phyloP scores from a whole-genome alignment of 2,797 vertebrate genomes.

The Valencia hispanica region DNA sequence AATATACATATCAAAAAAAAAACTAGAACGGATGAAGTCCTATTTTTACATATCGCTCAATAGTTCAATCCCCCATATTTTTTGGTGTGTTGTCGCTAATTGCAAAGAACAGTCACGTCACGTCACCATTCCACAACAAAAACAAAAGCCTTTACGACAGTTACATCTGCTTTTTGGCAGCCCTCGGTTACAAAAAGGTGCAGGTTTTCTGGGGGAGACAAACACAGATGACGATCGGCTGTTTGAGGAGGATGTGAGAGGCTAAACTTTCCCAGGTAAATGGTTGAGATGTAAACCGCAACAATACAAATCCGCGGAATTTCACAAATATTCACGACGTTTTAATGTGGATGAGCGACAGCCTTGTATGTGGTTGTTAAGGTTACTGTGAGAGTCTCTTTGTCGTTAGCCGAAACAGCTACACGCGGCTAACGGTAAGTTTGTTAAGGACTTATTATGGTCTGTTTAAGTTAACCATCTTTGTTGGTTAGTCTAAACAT shows the following conservation, averaged over 20 bases:
- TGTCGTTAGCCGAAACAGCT: conserved; percentile 45
- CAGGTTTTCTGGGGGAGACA: conserved; percentile 41
- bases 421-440: neutral
- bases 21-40: neutral
- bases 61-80: too few relatives aligned
- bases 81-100: neutral
- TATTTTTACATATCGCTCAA: neutral
- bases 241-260: conserved; percentile 65
- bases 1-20: neutral
- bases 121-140: neutral
- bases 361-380: neutral
- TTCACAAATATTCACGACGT: fast-evolving
- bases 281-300: neutral
- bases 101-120: neutral
- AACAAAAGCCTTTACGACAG: conserved; percentile 72
- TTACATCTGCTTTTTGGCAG: conserved; percentile 59
- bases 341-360: neutral
- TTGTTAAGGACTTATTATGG: conserved; percentile 1
- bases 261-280: conserved; percentile 50
- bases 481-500: neutral
- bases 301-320: too few relatives aligned
- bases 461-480: neutral
- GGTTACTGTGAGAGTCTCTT: neutral
- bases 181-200: conserved; percentile 75
- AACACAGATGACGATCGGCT: conserved; percentile 32